Percentiles rank a stretch among this genome's conserved stretches.
Evolutionary conservation across 2,797 vertebrate genomes (phyloP).

Genomic region (Phalanger gymnotis): DNA sequence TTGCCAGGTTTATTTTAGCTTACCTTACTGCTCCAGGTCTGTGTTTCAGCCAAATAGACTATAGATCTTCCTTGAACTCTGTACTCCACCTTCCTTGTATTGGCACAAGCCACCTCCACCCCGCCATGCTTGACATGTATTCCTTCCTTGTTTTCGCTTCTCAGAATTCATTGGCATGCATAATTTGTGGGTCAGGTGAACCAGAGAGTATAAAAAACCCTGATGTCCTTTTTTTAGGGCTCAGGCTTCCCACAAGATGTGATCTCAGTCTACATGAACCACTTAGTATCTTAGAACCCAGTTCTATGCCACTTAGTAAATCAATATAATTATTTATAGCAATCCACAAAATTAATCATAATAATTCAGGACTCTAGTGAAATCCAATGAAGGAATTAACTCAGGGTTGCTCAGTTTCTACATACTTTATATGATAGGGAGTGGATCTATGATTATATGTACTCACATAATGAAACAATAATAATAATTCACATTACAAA

Average conservation of each 20-base stretch:
- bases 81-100: not conserved
- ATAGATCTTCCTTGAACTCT: not conserved
- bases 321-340: not conserved
- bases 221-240: not conserved
- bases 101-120: not conserved
- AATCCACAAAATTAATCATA: not conserved
- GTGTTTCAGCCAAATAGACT: not conserved
- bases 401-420: not conserved
- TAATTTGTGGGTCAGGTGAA: not conserved
- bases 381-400: not conserved
- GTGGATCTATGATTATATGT: not conserved
- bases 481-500: not conserved
- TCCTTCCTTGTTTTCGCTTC: not conserved
- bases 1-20: not conserved
- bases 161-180: not conserved
- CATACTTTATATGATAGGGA: not conserved
- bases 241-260: not conserved
- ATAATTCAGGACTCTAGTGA: not conserved
- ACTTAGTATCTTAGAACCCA: not conserved
- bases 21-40: not conserved
- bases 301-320: not conserved
- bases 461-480: not conserved
- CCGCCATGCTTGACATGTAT: not conserved
- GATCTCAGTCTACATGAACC: not conserved
- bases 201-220: not conserved